phyloP scores from a whole-genome alignment of 1,140 invertebrate species.

The Condylostylus longicornis region DNA sequence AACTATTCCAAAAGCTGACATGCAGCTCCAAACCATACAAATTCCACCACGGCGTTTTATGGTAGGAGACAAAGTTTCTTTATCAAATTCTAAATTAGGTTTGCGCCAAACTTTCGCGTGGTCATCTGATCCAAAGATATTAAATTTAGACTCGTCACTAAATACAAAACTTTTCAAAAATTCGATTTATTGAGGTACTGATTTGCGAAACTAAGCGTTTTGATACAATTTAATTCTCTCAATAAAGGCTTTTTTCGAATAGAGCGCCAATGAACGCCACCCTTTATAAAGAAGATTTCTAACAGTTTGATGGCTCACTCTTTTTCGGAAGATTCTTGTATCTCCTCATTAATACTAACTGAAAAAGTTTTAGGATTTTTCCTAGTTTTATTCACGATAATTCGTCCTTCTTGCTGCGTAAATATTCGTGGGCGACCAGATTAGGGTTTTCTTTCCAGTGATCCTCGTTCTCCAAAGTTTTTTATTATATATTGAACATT shows the following conservation, averaged over 20 bases:
- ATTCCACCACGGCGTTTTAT: slow-evolving; percentile 25
- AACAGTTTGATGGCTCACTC: slow-evolving; percentile 3
- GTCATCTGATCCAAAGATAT: slow-evolving; percentile 9
- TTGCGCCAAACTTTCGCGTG: slow-evolving; percentile 6
- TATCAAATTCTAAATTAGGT: slow-evolving; percentile 4
- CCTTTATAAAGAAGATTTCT: no score
- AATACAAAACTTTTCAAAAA: slow-evolving; percentile 12
- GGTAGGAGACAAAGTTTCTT: slow-evolving; percentile 15
- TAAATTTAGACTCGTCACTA: slow-evolving; percentile 17
- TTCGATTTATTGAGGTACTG: slow-evolving; percentile 5
- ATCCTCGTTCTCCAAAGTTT: no score
- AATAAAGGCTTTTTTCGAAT: slow-evolving; percentile 6
- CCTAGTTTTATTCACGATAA: slow-evolving; percentile 1
- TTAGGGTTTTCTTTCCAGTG: no score
- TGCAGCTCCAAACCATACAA: slow-evolving; percentile 25
- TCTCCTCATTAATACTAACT: neutral
- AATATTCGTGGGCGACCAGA: slow-evolving; percentile 3
- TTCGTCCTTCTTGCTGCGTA: slow-evolving; percentile 1
- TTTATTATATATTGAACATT: no score
- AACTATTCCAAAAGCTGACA: slow-evolving; percentile 14
- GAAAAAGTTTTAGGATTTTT: slow-evolving; percentile 1
- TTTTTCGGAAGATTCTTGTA: neutral
- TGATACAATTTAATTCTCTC: slow-evolving; percentile 4
- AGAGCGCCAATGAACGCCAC: slow-evolving; percentile 2
- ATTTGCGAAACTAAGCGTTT: slow-evolving; percentile 10